Conservation (phyloP, 2,797 vertebrate species). For the Astyanax mexicanus region DNA sequence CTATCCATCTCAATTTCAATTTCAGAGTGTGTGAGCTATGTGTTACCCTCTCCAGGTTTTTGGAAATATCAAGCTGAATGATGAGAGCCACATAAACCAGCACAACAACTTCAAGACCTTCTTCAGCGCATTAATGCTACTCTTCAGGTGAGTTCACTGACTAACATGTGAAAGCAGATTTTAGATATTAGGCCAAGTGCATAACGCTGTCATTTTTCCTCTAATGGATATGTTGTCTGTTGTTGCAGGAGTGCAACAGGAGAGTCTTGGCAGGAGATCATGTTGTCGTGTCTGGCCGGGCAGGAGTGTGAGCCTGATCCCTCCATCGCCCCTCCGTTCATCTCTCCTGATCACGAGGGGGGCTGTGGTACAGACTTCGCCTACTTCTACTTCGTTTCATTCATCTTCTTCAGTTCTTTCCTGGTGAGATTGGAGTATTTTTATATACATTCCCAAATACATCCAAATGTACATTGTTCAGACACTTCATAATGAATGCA, state of each 20-base stretch:
- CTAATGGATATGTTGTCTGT: slow-evolving; percentile 18
- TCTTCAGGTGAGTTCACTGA: slow-evolving; percentile 87
- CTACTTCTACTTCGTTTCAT: slow-evolving; percentile 98
- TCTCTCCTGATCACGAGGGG: slow-evolving; percentile 85
- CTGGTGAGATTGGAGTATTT: slow-evolving; percentile 80
- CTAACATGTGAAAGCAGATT: too few relatives aligned
- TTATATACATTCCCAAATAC: too few relatives aligned
- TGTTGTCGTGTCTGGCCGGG: slow-evolving; percentile 94
- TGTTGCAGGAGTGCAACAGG: slow-evolving; percentile 93
- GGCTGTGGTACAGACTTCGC: slow-evolving; percentile 95
- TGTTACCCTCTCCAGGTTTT: slow-evolving; percentile 82
- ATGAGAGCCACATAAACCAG: slow-evolving; percentile 96
- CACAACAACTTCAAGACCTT: slow-evolving; percentile 99
- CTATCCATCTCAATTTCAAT: not conserved
- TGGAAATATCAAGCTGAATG: slow-evolving; percentile 97
- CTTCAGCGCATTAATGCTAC: slow-evolving; percentile 94
- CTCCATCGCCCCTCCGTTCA: slow-evolving; percentile 80
- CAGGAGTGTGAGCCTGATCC: slow-evolving; percentile 89
- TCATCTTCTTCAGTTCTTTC: slow-evolving; percentile 99
- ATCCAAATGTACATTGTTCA: too few relatives aligned
- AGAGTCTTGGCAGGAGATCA: slow-evolving; percentile 99
- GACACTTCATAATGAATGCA: too few relatives aligned
- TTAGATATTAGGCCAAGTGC: too few relatives aligned
- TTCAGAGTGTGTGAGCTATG: not conserved
- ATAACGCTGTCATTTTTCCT: too few relatives aligned